Percentiles rank a stretch among this genome's conserved stretches.
phyloP scores from a whole-genome alignment of 2,888 invertebrate genomes.

The Polydesmus complanatus region DNA sequence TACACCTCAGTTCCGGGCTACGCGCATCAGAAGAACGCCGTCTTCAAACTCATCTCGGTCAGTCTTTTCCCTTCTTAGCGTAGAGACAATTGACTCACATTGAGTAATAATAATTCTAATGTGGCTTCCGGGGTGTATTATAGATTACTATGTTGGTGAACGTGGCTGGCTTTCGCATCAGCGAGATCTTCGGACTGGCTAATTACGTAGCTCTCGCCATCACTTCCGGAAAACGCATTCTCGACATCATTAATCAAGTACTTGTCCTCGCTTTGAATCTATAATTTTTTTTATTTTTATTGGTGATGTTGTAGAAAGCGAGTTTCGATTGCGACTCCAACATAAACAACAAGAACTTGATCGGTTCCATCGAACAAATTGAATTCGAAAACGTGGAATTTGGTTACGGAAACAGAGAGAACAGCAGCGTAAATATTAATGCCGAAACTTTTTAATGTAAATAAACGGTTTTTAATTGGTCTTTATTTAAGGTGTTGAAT shows the following conservation, averaged over 20 bases:
- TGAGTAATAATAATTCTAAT: background rate
- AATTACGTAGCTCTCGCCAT: background rate
- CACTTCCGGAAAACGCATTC: background rate
- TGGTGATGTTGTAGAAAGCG: background rate
- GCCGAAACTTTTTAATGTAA: background rate
- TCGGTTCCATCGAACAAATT: background rate
- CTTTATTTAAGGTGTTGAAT: background rate
- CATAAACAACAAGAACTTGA: background rate
- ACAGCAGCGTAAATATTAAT: background rate
- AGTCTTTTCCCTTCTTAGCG: too few species aligned
- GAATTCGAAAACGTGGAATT: background rate
- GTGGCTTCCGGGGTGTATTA: background rate
- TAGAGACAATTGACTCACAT: too few species aligned
- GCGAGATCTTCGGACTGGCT: background rate
- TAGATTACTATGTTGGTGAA: background rate
- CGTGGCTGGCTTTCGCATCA: background rate
- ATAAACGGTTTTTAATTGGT: background rate
- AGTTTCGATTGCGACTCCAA: background rate
- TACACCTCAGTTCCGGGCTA: background rate
- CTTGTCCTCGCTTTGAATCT: background rate
- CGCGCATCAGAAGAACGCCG: background rate
- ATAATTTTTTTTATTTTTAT: background rate
- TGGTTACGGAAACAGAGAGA: background rate
- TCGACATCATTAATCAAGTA: background rate
- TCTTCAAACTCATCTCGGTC: background rate